A percentile compares a stretch with the other conserved stretches of the same genome.
These are phyloP conservation scores for Mionectes macconnelli DNA, from an alignment of 2,113 vertebrate genomes.

Conservation along the genomic window DNA sequence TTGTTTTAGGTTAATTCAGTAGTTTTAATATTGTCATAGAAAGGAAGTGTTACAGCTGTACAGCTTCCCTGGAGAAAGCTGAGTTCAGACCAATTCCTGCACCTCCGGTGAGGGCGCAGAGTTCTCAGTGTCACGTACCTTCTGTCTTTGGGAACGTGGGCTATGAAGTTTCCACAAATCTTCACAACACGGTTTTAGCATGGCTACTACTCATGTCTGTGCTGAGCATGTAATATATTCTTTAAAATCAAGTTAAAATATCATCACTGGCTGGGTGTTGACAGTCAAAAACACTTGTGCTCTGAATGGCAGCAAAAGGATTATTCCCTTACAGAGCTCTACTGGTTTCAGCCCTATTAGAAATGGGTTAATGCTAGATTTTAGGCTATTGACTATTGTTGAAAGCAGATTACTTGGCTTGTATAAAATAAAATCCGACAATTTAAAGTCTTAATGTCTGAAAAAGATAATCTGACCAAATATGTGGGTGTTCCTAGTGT, in stretches of 20 bases:
- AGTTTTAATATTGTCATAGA: neutral
- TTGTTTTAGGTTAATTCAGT: neutral
- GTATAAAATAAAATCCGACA: slow-evolving; percentile 36
- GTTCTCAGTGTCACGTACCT: neutral
- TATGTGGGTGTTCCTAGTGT: neutral
- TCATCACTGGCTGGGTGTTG: neutral
- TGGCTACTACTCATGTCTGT: neutral
- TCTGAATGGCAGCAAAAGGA: neutral
- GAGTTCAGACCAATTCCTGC: neutral
- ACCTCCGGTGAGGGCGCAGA: fast-evolving
- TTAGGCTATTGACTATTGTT: slow-evolving; percentile 32
- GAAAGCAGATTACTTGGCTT: slow-evolving; percentile 43
- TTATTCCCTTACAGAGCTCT: slow-evolving; percentile 15
- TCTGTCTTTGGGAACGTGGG: fast-evolving
- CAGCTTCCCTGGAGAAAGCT: neutral
- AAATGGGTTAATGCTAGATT: slow-evolving; percentile 65
- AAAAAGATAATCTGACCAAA: slow-evolving; percentile 24
- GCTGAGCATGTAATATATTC: neutral
- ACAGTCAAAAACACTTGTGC: neutral
- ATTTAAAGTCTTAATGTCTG: slow-evolving; percentile 8
- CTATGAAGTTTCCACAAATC: neutral
- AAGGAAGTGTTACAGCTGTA: neutral
- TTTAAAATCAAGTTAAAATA: neutral
- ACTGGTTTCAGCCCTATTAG: slow-evolving; percentile 7
- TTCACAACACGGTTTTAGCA: neutral